Evolutionary conservation across 2,888 invertebrate species (phyloP), one percentile per base, ranked within the genome.

Genomic region (Agriopis aurantiaria): DNA sequence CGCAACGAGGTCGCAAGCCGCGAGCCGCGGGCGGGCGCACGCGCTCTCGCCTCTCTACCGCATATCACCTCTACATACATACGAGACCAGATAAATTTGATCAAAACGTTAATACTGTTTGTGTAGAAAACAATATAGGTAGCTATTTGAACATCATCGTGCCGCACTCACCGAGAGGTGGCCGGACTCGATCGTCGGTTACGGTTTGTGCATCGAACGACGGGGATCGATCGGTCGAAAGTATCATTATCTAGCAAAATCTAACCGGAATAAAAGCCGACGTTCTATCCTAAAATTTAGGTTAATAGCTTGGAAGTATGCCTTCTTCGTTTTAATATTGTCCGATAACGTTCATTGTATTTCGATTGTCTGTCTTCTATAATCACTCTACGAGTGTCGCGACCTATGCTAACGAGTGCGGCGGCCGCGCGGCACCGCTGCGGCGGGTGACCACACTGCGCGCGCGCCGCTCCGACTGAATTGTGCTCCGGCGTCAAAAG

Each of bases 211-310:
- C 93, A 87, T 91, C 88, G 88, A 88, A 89, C 73, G 87, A 91
- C 91, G 86, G 88, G 87, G 84, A 88, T 88, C 88, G 87, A 89
- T 85, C 88, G 83, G 86, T 88, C 55, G 88, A 89, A 89, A 89
- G 74, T 88, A 92, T 89, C 88, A 86, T 86, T 88, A 91, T 93
- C 94, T 94, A 94, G 94, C 94, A 93, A 92, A 92, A 91, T 92
- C 94, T 94, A 94, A 91, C 90, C 88, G 93, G 93, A 92, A 91
- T 93, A 91, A 92, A 92, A 93, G 93, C 93, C 88, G 90, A 93
- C 91, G 85, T 89, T 90, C 91, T 93, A 93, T 89, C 85, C 91
- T 93, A 94, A 82, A 90, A 90, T 90, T 91, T 91, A 90, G 88
- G 87, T 91, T 88, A 91, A 88, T 90, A 92, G 91, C 89, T 90